Evolutionary conservation across 1,140 invertebrate genomes (phyloP).

Genomic region (Drosophila asahinai): DNA sequence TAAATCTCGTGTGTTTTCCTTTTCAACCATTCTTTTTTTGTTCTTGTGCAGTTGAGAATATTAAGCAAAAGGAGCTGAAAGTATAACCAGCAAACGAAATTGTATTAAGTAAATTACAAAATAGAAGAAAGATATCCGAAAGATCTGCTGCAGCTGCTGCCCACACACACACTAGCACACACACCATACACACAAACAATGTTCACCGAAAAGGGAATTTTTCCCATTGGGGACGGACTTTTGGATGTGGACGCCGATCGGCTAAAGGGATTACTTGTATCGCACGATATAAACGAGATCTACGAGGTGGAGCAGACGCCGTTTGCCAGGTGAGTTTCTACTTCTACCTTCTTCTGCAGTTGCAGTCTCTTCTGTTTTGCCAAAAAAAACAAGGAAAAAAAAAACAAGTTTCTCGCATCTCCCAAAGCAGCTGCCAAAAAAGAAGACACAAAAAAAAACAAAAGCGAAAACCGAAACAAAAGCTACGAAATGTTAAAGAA

Average conservation of each 20-base stretch:
- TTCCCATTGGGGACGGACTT: constrained; percentile 87
- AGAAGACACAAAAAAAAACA: constrained; percentile 45
- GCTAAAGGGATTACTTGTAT: constrained; percentile 87
- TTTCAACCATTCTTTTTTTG: constrained; percentile 35
- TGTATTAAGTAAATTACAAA: constrained; percentile 26
- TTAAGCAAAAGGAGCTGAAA: constrained; percentile 24
- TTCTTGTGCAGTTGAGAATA: constrained; percentile 40
- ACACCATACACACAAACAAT: constrained; percentile 62
- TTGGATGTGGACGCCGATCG: constrained; percentile 88
- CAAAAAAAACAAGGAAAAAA: constrained; percentile 28
- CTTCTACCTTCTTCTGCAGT: constrained; percentile 13
- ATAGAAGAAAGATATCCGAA: constrained; percentile 37
- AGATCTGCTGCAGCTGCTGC: constrained; percentile 23
- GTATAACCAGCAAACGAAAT: constrained; percentile 47
- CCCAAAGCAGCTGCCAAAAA: constrained; percentile 58
- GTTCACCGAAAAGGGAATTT: constrained; percentile 84
- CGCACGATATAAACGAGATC: constrained; percentile 88
- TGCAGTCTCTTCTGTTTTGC: constrained; percentile 34
- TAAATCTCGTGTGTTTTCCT: constrained; percentile 31
- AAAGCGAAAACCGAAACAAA: constrained; percentile 68
- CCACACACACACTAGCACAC: constrained; percentile 18
- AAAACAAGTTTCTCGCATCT: constrained; percentile 49
- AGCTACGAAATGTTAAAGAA: constrained; percentile 73
- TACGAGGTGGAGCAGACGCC: constrained; percentile 90
- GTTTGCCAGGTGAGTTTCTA: constrained; percentile 88